Evolutionary conservation across 2,888 invertebrate species (phyloP).

Genomic region (Nudaria mundana): DNA sequence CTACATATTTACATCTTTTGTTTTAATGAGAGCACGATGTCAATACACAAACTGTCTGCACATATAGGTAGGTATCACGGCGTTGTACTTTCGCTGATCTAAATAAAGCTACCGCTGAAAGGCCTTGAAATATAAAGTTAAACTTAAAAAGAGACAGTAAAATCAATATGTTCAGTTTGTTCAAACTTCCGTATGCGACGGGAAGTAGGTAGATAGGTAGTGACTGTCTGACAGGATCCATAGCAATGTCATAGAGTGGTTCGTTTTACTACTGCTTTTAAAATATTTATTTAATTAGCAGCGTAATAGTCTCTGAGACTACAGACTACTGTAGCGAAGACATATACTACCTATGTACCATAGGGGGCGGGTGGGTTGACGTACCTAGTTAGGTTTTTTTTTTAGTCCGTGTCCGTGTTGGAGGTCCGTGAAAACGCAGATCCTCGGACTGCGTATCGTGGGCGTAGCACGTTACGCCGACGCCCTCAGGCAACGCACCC

Average conservation of each 20-base stretch:
- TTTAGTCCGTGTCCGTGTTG: too few species aligned
- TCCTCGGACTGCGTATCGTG: too few species aligned
- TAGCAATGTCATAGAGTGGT: constrained; percentile 64
- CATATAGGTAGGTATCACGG: too few species aligned
- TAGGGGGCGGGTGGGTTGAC: too few species aligned
- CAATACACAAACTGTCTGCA: constrained; percentile 15
- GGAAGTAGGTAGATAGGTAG: too few species aligned
- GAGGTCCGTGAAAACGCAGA: too few species aligned
- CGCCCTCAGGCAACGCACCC: too few species aligned
- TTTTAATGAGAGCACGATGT: constrained; percentile 35
- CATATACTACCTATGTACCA: too few species aligned
- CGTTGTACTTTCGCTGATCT: constrained; percentile 29
- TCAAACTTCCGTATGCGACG: constrained; percentile 42
- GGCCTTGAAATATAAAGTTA: constrained; percentile 36
- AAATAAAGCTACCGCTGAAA: constrained; percentile 31
- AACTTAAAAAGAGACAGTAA: constrained; percentile 33
- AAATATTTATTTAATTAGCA: constrained; percentile 16
- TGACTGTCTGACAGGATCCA: constrained; percentile 46
- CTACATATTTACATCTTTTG: constrained; percentile 16
- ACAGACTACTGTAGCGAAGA: too few species aligned
- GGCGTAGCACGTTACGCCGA: too few species aligned
- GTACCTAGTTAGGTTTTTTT: too few species aligned
- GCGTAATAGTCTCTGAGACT: neutral
- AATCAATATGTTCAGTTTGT: constrained; percentile 27
- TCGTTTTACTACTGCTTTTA: constrained; percentile 42